Conservation (phyloP, 1,140 invertebrate species). For the Camponotus vicinus region DNA sequence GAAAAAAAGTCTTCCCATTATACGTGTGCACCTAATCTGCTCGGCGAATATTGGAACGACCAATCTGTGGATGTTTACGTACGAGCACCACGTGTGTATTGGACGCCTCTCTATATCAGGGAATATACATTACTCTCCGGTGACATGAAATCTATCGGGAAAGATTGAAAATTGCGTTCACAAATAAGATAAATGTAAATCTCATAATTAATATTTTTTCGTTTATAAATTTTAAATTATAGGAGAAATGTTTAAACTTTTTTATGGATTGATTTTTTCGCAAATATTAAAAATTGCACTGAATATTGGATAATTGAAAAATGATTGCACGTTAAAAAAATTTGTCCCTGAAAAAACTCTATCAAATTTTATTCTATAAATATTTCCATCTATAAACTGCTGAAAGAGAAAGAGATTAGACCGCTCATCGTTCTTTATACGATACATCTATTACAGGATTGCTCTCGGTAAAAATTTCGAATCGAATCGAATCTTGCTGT, state of each 20-base stretch:
- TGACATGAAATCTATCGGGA: neutral
- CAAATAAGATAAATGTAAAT: neutral
- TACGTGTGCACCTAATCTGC: neutral
- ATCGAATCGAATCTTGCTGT: conserved; percentile 61
- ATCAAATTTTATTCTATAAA: neutral
- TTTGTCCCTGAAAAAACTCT: neutral
- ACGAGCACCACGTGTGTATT: neutral
- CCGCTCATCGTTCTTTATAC: neutral
- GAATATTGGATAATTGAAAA: neutral
- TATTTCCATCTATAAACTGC: neutral
- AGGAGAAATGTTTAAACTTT: no score
- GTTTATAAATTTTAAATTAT: neutral
- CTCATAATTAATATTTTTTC: neutral
- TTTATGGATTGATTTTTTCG: no score
- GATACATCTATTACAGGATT: conserved; percentile 27
- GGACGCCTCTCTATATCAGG: neutral
- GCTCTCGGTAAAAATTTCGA: conserved; percentile 38
- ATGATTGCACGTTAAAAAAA: neutral
- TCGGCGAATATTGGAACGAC: conserved; percentile 29
- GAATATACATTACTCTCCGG: neutral
- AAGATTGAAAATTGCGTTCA: neutral
- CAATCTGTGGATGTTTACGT: conserved; percentile 58
- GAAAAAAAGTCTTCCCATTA: neutral
- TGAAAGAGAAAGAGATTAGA: conserved; percentile 21
- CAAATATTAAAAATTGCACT: neutral